Conservation (phyloP, 2,888 invertebrate genomes). For the Limnephilus auricula region DNA sequence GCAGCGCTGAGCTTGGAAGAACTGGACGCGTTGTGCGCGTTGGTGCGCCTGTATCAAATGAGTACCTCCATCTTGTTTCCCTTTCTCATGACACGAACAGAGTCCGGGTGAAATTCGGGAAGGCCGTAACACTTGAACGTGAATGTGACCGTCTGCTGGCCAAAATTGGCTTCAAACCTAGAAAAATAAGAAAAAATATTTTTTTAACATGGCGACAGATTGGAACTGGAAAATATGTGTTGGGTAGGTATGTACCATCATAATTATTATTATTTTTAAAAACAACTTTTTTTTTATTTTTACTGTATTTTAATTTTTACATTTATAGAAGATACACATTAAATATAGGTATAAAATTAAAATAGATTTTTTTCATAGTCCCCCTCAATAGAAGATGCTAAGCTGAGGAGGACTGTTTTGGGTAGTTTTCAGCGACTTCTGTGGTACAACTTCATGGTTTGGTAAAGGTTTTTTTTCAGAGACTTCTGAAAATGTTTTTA, state of each 20-base stretch:
- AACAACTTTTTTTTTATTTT: too few relatives aligned
- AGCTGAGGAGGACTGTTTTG: too few relatives aligned
- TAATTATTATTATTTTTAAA: not conserved
- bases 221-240: not conserved
- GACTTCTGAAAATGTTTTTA: too few relatives aligned
- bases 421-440: too few relatives aligned
- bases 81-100: constrained; percentile 73
- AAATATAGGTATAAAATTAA: too few relatives aligned
- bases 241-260: not conserved
- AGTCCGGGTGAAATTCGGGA: constrained; percentile 77
- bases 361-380: too few relatives aligned
- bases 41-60: constrained; percentile 69
- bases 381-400: too few relatives aligned
- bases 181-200: constrained; percentile 52
- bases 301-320: too few relatives aligned
- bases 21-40: constrained; percentile 57
- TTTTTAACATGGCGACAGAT: not conserved
- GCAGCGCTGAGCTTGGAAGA: constrained; percentile 58
- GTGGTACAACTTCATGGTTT: too few relatives aligned
- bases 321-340: too few relatives aligned
- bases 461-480: too few relatives aligned
- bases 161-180: constrained; percentile 91
- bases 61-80: constrained; percentile 72
- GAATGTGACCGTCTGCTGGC: constrained; percentile 87
- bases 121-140: constrained; percentile 83